Base-by-base conservation (phyloP, 2,113 vertebrate genomes). In the Sisor rabdophorus region DNA sequence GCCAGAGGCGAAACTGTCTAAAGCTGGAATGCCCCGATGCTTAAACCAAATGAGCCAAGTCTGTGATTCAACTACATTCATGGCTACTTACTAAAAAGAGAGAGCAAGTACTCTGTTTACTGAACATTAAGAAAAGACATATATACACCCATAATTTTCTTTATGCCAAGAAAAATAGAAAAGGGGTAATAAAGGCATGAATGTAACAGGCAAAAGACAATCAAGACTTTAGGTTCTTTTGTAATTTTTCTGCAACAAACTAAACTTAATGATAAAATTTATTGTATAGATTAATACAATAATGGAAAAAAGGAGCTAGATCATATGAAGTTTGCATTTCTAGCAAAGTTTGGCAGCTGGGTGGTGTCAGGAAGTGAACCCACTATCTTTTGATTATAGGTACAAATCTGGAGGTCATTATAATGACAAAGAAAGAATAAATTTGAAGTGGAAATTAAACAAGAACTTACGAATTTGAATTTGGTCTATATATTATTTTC, bases 1-100 rank as follows among this genome's bases (percentile, higher is more conserved):
- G 73, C 83, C 71, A 32, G 11, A 17, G 71, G 81, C 81, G 68
- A 67, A 70, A 71, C 53, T 50, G 78, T 69, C 79, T 73, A 61
- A 58, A 79, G 59, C 72, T 73, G 74, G 75, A 80, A 81, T 80
- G 81, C 61, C 79, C 56, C n/a, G 22, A 52, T 12, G 71, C 53
- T 58, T 32, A 58, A 64, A 55, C 10, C 17, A 22, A 30, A 53
- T 61, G 79, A 65, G 69, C 73, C 53, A 75, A 78, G 40, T 48
- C 65, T 61, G 44, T 30, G 11, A 61, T 50, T 47, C 60, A 48
- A 71, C 44, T 52, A 48, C 72, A 53, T 52, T 76, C 55, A 30
- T 32, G 64, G 71, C 16, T 70, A 73, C 73, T 81, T 75, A 73
- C 63, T 75, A 20, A 72, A 72, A 65, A 71, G 75, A 71, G 36